These are phyloP conservation scores for Protobothrops flavoviridis DNA, from an alignment of 2,113 vertebrate genomes.

Conservation along the genomic window DNA sequence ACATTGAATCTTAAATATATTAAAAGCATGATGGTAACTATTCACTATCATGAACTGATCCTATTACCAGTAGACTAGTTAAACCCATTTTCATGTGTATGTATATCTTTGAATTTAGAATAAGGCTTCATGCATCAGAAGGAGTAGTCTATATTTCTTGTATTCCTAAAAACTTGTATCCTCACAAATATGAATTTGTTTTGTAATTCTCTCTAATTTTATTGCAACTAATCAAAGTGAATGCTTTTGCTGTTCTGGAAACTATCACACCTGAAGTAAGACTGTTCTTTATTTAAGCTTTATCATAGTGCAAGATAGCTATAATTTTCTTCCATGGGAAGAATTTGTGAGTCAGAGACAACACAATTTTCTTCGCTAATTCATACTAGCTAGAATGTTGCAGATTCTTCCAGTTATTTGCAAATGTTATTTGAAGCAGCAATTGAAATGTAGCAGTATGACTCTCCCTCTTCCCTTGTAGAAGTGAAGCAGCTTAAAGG, in stretches of 20 bases:
- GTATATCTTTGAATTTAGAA: neutral
- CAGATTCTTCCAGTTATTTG: neutral
- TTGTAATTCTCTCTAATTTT: neutral
- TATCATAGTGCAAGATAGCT: neutral
- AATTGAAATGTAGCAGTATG: neutral
- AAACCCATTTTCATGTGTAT: neutral
- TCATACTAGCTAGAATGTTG: neutral
- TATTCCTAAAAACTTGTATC: neutral
- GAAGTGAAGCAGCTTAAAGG: neutral
- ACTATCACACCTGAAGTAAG: neutral
- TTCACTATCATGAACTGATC: neutral
- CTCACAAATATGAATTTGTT: neutral
- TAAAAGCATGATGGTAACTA: neutral
- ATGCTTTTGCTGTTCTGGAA: neutral
- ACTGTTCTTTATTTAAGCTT: neutral
- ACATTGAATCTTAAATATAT: neutral
- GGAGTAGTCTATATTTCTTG: neutral
- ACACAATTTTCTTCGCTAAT: neutral
- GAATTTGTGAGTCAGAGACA: neutral
- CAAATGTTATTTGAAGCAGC: neutral
- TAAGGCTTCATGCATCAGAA: neutral
- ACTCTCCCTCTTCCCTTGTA: neutral
- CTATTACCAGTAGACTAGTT: neutral
- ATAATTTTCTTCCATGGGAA: neutral
- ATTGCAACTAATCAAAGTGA: neutral